Conservation (phyloP, 2,888 invertebrate species). For the Catocala sponsa region DNA sequence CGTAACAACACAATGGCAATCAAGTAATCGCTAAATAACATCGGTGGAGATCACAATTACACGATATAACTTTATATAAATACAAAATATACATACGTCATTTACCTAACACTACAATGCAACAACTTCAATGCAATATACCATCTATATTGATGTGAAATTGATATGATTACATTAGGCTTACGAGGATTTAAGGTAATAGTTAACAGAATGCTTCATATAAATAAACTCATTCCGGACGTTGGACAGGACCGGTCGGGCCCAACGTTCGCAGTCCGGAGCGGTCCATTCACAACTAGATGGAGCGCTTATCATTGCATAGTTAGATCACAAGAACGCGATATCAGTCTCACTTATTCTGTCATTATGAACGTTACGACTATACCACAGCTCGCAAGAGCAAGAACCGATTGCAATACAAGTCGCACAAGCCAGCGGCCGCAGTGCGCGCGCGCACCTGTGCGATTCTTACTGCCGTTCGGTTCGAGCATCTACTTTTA, state of each 20-base stretch:
- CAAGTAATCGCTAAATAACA: slow-evolving; percentile 85
- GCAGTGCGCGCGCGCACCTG: slow-evolving; percentile 36
- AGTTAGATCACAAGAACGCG: slow-evolving; percentile 79
- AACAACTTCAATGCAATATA: slow-evolving; percentile 86
- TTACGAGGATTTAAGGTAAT: slow-evolving; percentile 78
- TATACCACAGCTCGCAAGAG: slow-evolving; percentile 76
- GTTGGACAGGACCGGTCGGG: slow-evolving; percentile 24
- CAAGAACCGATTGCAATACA: slow-evolving; percentile 59
- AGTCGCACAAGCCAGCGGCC: slow-evolving; percentile 59
- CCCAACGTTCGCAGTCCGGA: slow-evolving; percentile 28
- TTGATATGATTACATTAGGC: slow-evolving; percentile 77
- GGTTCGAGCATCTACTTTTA: slow-evolving; percentile 63
- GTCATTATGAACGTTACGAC: slow-evolving; percentile 84
- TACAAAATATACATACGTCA: slow-evolving; percentile 86
- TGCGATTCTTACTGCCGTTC: slow-evolving; percentile 61
- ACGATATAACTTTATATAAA: slow-evolving; percentile 85
- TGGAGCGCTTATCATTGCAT: slow-evolving; percentile 60
- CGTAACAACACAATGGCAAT: slow-evolving; percentile 85
- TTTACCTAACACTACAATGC: slow-evolving; percentile 77
- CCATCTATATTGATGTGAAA: slow-evolving; percentile 83
- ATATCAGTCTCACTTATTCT: slow-evolving; percentile 87
- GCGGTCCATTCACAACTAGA: slow-evolving; percentile 44
- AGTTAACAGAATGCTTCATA: slow-evolving; percentile 80
- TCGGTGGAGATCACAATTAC: slow-evolving; percentile 88
- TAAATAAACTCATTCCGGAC: slow-evolving; percentile 65